Conservation (phyloP, 2,797 vertebrate genomes). For the Parotocinclus haroldoi region DNA sequence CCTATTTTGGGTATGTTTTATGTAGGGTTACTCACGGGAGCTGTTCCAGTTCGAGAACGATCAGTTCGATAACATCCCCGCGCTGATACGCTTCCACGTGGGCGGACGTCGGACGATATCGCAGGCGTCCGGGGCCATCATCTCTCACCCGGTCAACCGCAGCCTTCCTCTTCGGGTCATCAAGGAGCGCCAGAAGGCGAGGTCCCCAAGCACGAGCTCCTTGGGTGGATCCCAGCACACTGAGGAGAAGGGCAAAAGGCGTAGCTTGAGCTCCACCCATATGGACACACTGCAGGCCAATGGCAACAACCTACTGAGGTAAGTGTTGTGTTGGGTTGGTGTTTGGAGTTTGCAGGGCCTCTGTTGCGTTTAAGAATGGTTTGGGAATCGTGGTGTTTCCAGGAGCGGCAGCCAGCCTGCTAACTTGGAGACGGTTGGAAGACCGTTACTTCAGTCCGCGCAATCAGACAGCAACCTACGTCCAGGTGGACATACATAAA, state of each 20-base stretch:
- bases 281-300: conserved; percentile 52
- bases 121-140: conserved; percentile 74
- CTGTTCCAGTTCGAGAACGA: conserved; percentile 89
- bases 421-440: conserved; percentile 72
- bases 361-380: no score
- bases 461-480: conserved; percentile 81
- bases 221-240: conserved; percentile 6
- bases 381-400: conserved; percentile 10
- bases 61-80: conserved; percentile 79
- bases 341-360: background rate
- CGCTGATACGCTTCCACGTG: conserved; percentile 79
- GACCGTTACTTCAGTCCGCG: conserved; percentile 73
- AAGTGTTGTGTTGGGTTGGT: background rate
- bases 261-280: conserved; percentile 67
- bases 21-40: conserved; percentile 73
- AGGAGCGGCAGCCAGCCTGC: conserved; percentile 83
- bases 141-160: conserved; percentile 75
- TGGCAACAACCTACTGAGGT: conserved; percentile 39
- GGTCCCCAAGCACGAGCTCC: conserved; percentile 8
- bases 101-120: conserved; percentile 74
- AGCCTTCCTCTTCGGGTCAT: conserved; percentile 72
- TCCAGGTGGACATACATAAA: conserved; percentile 55
- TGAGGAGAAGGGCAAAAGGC: conserved; percentile 57
- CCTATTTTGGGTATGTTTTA: background rate
- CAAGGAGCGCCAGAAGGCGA: conserved; percentile 55